Evolutionary conservation across 2,888 invertebrate genomes (phyloP).

Genomic region (Coelogynopora nodosa): DNA sequence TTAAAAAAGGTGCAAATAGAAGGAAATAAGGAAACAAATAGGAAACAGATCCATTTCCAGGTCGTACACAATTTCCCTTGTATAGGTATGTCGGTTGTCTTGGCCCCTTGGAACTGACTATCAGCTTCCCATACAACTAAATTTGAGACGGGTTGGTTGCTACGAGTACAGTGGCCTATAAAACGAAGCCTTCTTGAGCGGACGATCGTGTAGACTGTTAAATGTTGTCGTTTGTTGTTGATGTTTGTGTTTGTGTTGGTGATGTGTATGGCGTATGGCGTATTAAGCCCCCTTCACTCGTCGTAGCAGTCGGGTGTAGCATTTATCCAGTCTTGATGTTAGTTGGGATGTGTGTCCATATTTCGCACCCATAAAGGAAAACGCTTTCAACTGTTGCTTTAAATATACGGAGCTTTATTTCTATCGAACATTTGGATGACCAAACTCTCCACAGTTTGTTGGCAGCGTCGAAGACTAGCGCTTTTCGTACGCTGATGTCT

Average conservation of each 20-base stretch:
- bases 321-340: neutral
- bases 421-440: neutral
- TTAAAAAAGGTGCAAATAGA: too few species aligned
- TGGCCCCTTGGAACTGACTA: neutral
- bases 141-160: neutral
- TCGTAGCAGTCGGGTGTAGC: neutral
- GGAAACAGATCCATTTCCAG: neutral
- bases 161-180: neutral
- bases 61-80: neutral
- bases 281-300: neutral
- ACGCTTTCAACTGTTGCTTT: neutral
- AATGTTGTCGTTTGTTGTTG: too few species aligned
- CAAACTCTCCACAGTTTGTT: too few species aligned
- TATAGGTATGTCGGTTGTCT: neutral
- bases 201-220: neutral
- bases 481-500: too few species aligned
- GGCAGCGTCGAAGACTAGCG: too few species aligned
- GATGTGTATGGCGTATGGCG: neutral
- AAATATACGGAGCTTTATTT: neutral
- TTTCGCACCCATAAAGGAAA: neutral
- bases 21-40: too few species aligned
- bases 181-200: neutral
- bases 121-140: neutral
- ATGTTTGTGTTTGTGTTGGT: neutral
- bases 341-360: neutral